These are phyloP conservation scores for Calephelis perditalis DNA, from an alignment of 2,888 invertebrate species.

Conservation along the genomic window DNA sequence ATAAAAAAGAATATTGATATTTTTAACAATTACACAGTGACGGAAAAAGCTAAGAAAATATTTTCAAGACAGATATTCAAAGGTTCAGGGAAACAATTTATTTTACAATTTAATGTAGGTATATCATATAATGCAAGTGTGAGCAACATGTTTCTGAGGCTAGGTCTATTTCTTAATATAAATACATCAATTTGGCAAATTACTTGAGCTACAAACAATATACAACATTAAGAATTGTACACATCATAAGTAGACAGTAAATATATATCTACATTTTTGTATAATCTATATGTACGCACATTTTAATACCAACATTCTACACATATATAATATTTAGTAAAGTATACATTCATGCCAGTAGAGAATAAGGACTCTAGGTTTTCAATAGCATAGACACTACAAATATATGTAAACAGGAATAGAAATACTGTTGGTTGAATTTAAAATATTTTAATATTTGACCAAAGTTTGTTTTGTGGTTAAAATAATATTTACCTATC, in stretches of 20 bases:
- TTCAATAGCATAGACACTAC: neutral
- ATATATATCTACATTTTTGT: slow-evolving; percentile 6
- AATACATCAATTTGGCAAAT: slow-evolving; percentile 68
- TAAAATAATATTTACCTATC: too few relatives aligned
- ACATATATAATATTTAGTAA: neutral
- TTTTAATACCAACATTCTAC: neutral
- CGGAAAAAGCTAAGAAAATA: too few relatives aligned
- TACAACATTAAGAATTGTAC: slow-evolving; percentile 17
- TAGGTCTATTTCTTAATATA: slow-evolving; percentile 13
- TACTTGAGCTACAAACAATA: slow-evolving; percentile 54
- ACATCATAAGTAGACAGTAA: slow-evolving; percentile 1
- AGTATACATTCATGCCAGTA: slow-evolving; percentile 1
- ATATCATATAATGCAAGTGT: neutral
- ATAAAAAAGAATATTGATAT: too few relatives aligned
- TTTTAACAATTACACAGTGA: too few relatives aligned
- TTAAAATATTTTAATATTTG: neutral
- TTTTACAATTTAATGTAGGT: too few relatives aligned
- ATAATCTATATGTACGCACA: slow-evolving; percentile 3
- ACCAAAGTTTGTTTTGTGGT: too few relatives aligned
- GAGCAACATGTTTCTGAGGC: slow-evolving; percentile 12
- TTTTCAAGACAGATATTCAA: too few relatives aligned
- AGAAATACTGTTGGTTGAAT: slow-evolving; percentile 1
- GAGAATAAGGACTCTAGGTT: neutral
- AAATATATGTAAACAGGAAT: slow-evolving; percentile 1
- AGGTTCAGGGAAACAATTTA: too few relatives aligned